Conservation (phyloP, 2,888 invertebrate species). For the Hipparchia sbordonii region DNA sequence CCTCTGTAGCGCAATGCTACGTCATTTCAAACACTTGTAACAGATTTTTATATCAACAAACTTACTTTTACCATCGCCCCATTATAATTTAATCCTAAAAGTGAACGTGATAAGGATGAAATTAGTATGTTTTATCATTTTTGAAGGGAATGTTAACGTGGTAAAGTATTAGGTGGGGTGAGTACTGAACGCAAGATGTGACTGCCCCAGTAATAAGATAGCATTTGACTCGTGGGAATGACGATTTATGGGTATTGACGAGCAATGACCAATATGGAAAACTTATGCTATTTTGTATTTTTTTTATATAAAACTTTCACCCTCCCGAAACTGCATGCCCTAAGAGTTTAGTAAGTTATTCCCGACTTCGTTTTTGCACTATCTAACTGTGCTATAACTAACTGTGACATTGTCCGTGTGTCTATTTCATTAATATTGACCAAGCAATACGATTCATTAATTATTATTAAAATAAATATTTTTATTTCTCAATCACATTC, state of each 20-base stretch:
- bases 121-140: constrained; percentile 35
- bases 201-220: constrained; percentile 69
- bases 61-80: constrained; percentile 32
- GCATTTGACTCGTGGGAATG: constrained; percentile 72
- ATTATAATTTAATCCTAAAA: constrained; percentile 33
- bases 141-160: constrained; percentile 26
- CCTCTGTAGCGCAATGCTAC: constrained; percentile 65
- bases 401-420: too few species aligned
- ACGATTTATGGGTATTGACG: constrained; percentile 41
- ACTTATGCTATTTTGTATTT: constrained; percentile 7
- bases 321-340: too few species aligned
- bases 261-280: constrained; percentile 22
- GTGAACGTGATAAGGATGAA: constrained; percentile 39
- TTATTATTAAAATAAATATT: too few species aligned
- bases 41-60: constrained; percentile 67
- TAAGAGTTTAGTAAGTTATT: background rate
- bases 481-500: too few species aligned
- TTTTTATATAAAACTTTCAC: background rate
- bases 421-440: too few species aligned
- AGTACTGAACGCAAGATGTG: constrained; percentile 54
- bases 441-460: too few species aligned
- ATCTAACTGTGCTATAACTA: too few species aligned
- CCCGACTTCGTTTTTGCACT: background rate
- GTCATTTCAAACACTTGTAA: constrained; percentile 73
- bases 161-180: constrained; percentile 56